Conservation (phyloP, 1,140 invertebrate genomes). For the Aplysia californica region DNA sequence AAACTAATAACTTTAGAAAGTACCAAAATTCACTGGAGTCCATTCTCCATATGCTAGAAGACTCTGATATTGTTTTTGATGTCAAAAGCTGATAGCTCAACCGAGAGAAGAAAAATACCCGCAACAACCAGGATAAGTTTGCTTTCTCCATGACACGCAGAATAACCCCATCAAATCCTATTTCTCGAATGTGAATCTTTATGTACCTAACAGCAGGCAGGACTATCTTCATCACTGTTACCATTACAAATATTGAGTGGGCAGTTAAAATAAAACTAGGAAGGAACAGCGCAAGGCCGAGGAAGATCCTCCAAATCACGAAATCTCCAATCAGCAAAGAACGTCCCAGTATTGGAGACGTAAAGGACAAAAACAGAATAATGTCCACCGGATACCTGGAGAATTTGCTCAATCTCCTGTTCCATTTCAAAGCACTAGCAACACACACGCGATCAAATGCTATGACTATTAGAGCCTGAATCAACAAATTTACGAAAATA, state of each 20-base stretch:
- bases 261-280: conserved; percentile 1
- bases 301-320: background rate
- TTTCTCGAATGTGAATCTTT: conserved; percentile 2
- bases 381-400: background rate
- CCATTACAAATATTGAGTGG: conserved; percentile 17
- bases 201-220: background rate
- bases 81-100: background rate
- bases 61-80: too few relatives aligned
- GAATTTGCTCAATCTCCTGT: background rate
- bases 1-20: background rate
- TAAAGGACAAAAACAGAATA: conserved; percentile 9
- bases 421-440: background rate
- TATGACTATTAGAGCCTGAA: conserved; percentile 11
- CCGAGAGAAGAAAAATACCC: conserved; percentile 15
- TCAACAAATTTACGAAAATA: conserved; percentile 1
- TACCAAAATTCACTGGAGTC: background rate
- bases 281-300: background rate
- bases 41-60: too few relatives aligned
- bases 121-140: conserved; percentile 18
- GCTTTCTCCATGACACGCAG: conserved; percentile 16
- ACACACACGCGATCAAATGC: conserved; percentile 21
- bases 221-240: background rate
- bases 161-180: conserved; percentile 25
- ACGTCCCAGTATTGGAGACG: conserved; percentile 13
- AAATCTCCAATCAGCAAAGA: background rate